These are phyloP conservation scores for Bombus sibiricus DNA, from an alignment of 1,140 invertebrate species.

Conservation along the genomic window DNA sequence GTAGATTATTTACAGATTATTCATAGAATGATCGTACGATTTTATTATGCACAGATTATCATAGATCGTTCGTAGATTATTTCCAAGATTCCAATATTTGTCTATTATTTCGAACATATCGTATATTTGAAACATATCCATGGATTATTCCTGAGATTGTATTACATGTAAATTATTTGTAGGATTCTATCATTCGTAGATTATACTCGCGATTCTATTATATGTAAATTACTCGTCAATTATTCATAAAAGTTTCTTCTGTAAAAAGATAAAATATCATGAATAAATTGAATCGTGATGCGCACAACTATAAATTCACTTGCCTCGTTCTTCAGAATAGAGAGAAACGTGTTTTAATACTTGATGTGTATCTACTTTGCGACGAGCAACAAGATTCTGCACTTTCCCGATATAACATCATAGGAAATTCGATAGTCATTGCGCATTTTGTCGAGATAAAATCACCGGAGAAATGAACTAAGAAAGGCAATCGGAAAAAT, in stretches of 20 bases:
- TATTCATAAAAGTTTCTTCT: neutral
- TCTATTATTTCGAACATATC: too few relatives aligned
- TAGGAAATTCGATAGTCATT: neutral
- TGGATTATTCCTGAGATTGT: neutral
- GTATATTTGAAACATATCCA: too few relatives aligned
- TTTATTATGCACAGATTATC: neutral
- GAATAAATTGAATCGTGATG: neutral
- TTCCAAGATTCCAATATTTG: neutral
- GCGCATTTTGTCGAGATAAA: neutral
- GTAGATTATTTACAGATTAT: neutral
- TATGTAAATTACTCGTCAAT: neutral
- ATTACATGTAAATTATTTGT: neutral
- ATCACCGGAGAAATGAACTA: neutral
- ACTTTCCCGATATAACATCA: neutral
- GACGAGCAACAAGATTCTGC: neutral
- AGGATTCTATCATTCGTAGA: neutral
- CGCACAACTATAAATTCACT: neutral
- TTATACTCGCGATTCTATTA: neutral
- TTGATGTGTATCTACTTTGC: neutral
- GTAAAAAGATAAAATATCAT: neutral
- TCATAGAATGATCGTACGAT: neutral
- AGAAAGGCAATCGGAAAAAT: neutral
- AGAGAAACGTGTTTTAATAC: neutral
- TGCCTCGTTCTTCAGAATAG: neutral
- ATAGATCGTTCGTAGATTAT: neutral